phyloP scores from a whole-genome alignment of 2,797 vertebrate species.

The Synaphobranchus kaupii region DNA sequence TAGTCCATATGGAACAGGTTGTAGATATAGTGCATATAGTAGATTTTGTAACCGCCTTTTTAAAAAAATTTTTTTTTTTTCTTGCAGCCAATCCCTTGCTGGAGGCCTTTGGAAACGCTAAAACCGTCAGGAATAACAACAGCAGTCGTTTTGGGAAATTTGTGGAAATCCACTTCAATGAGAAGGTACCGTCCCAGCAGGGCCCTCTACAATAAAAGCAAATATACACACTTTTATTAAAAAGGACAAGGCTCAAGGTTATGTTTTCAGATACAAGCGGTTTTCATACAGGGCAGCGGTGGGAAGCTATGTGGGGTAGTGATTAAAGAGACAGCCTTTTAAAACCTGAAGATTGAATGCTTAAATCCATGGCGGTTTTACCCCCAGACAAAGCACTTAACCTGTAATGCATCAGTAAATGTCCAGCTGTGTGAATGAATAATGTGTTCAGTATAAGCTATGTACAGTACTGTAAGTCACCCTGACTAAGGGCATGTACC shows the following conservation, averaged over 20 bases:
- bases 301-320: neutral
- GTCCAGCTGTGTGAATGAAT: neutral
- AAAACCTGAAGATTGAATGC: neutral
- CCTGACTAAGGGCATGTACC: neutral
- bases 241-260: neutral
- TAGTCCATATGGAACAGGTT: neutral
- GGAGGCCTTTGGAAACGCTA: slow-evolving; percentile 98
- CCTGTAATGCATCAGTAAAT: neutral
- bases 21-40: neutral
- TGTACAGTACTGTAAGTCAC: neutral
- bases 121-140: slow-evolving; percentile 98
- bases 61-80: neutral
- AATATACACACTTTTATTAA: neutral
- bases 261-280: neutral
- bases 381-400: neutral
- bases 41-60: neutral
- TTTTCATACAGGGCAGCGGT: slow-evolving; percentile 27
- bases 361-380: neutral
- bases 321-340: neutral
- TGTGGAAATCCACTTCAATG: slow-evolving; percentile 98
- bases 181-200: slow-evolving; percentile 80
- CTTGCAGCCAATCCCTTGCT: slow-evolving; percentile 90
- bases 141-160: slow-evolving; percentile 99
- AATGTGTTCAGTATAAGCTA: neutral
- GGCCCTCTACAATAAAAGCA: neutral